A percentile compares a stretch with the other conserved stretches of the same genome.
Evolutionary conservation across 1,140 invertebrate genomes (phyloP).

Genomic region (Nixonia krombeini): DNA sequence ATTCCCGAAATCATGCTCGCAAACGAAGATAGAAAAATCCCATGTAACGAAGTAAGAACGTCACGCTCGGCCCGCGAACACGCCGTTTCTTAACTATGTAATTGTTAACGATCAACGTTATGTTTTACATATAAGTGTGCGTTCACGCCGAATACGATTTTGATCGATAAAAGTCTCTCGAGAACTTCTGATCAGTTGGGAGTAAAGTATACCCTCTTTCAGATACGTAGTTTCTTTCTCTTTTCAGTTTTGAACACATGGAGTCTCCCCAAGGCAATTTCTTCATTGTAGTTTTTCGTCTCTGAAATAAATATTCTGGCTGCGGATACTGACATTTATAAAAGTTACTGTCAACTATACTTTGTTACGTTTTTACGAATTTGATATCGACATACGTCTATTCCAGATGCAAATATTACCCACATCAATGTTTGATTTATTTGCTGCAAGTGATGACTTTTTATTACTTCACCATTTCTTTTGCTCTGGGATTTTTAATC

Average conservation of each 20-base stretch:
- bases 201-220: conserved; percentile 13
- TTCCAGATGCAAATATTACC: not conserved
- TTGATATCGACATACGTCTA: too few species aligned
- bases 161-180: conserved; percentile 29
- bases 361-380: too few species aligned
- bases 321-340: too few species aligned
- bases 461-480: too few species aligned
- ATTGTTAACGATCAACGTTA: conserved; percentile 60
- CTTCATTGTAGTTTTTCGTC: too few species aligned
- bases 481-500: too few species aligned
- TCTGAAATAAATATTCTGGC: too few species aligned
- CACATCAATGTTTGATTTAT: too few species aligned
- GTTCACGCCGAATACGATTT: conserved; percentile 43
- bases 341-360: too few species aligned
- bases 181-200: conserved; percentile 16
- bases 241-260: conserved; percentile 55
- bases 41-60: conserved; percentile 42
- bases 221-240: conserved; percentile 16
- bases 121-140: conserved; percentile 35
- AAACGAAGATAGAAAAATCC: conserved; percentile 40
- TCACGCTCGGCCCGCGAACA: conserved; percentile 54
- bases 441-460: too few species aligned
- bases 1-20: conserved; percentile 11
- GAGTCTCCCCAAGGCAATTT: conserved; percentile 48
- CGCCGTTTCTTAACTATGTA: conserved; percentile 49